phyloP scores from a whole-genome alignment of 2,888 invertebrate species.

The Acronicta leporina region DNA sequence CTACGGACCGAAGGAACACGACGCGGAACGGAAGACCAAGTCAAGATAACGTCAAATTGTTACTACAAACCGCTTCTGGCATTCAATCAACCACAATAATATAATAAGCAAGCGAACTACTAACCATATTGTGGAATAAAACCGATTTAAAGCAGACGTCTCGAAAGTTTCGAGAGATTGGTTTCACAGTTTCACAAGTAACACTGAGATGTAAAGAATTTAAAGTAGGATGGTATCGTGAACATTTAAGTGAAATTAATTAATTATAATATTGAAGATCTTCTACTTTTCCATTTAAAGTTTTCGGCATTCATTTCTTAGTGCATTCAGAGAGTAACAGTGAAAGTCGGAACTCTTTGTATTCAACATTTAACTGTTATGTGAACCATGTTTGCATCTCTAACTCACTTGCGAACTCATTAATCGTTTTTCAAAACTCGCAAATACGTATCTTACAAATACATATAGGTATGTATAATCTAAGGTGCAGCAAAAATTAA shows the following conservation, averaged over 20 bases:
- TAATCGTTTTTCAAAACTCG: conserved; percentile 14
- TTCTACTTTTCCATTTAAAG: too few relatives aligned
- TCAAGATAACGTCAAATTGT: conserved; percentile 51
- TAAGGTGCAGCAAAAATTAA: not conserved
- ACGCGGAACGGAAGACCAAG: conserved; percentile 29
- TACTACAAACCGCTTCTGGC: conserved; percentile 1
- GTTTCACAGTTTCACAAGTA: not conserved
- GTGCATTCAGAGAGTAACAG: conserved; percentile 28
- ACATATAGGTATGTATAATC: too few relatives aligned
- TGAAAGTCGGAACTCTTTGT: conserved; percentile 47
- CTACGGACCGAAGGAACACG: conserved; percentile 3
- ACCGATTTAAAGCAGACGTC: not conserved
- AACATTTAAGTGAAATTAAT: too few relatives aligned
- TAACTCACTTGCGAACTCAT: conserved; percentile 34
- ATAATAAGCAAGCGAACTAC: not conserved
- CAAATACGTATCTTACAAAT: too few relatives aligned
- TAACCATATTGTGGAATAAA: not conserved
- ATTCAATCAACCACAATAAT: conserved; percentile 2
- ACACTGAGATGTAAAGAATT: not conserved
- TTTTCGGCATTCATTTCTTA: conserved; percentile 23
- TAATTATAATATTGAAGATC: too few relatives aligned
- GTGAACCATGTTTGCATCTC: conserved; percentile 48
- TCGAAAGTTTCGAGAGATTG: conserved; percentile 4
- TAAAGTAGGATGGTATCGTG: too few relatives aligned
- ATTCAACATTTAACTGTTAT: conserved; percentile 45